Evolutionary conservation across 2,888 invertebrate genomes (phyloP).

Genomic region (Macaria liturata): DNA sequence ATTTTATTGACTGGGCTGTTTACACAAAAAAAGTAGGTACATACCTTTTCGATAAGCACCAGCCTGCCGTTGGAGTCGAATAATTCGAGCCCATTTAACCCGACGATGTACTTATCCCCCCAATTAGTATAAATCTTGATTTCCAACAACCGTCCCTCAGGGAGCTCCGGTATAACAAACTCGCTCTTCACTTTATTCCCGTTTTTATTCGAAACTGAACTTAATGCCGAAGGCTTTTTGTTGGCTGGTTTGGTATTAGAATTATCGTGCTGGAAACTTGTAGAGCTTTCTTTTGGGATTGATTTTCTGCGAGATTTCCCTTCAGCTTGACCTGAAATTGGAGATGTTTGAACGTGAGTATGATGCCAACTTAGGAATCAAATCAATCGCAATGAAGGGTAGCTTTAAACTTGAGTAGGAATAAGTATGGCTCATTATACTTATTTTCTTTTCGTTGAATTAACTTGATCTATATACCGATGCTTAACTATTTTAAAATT

Average conservation of each 20-base stretch:
- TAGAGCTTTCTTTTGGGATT: constrained; percentile 41
- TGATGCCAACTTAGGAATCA: too few relatives aligned
- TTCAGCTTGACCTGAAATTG: constrained; percentile 47
- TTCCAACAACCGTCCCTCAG: constrained; percentile 85
- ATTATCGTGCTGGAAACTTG: constrained; percentile 39
- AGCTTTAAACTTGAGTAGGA: too few relatives aligned
- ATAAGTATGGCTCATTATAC: too few relatives aligned
- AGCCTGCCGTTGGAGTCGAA: constrained; percentile 85
- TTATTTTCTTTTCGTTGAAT: too few relatives aligned
- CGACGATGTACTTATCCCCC: constrained; percentile 92
- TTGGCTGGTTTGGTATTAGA: constrained; percentile 41
- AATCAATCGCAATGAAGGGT: too few relatives aligned
- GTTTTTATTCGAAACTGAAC: constrained; percentile 49
- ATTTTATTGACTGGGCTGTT: too few relatives aligned
- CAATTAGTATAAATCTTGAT: constrained; percentile 89
- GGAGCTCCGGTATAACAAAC: constrained; percentile 90
- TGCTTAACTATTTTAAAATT: too few relatives aligned
- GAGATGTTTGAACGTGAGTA: background rate
- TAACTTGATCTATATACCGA: too few relatives aligned
- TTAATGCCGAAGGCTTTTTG: constrained; percentile 51
- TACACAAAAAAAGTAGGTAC: too few relatives aligned
- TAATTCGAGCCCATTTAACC: constrained; percentile 90
- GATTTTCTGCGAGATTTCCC: constrained; percentile 45
- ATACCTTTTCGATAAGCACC: constrained; percentile 85
- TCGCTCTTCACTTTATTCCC: constrained; percentile 61